Percentiles rank a stretch among this genome's conserved stretches.
These are phyloP conservation scores for Nebria ingens DNA, from an alignment of 1,140 invertebrate genomes.

Conservation along the genomic window DNA sequence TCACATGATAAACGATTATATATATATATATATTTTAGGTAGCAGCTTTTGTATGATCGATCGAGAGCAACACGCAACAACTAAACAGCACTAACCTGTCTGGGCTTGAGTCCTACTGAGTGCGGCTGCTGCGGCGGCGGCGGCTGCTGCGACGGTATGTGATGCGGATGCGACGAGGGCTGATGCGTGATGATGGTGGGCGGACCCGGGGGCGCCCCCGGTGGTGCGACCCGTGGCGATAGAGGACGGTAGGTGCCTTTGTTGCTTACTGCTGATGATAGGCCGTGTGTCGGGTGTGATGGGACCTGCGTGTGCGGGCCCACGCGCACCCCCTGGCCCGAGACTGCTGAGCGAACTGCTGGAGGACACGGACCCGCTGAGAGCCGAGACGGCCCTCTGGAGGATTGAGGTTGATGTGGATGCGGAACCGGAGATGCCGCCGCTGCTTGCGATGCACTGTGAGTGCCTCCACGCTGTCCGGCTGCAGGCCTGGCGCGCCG, in stretches of 20 bases:
- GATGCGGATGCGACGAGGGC: conserved; percentile 13
- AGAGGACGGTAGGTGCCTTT: conserved; percentile 52
- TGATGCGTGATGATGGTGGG: neutral
- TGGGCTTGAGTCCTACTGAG: conserved; percentile 10
- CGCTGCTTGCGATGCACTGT: conserved; percentile 59
- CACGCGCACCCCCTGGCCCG: conserved; percentile 38
- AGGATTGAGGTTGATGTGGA: conserved; percentile 39
- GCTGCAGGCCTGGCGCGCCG: conserved; percentile 61
- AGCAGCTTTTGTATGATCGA: too few species aligned
- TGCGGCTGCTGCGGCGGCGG: conserved; percentile 2
- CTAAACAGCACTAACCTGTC: conserved; percentile 12
- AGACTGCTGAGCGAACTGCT: conserved; percentile 56
- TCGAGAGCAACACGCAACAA: too few species aligned
- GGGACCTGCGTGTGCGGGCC: conserved; percentile 48
- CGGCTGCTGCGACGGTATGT: conserved; percentile 8
- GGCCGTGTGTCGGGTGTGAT: conserved; percentile 60
- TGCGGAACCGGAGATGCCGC: conserved; percentile 37
- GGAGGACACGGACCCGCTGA: conserved; percentile 55
- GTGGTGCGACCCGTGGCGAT: conserved; percentile 41
- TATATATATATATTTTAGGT: too few species aligned
- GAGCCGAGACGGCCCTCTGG: conserved; percentile 49
- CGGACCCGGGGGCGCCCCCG: conserved; percentile 9
- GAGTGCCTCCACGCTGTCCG: conserved; percentile 67
- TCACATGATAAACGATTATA: too few species aligned
- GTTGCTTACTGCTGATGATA: conserved; percentile 51